These are phyloP conservation scores for Dromococcyx pavoninus DNA, from an alignment of 2,797 vertebrate genomes.

Conservation along the genomic window DNA sequence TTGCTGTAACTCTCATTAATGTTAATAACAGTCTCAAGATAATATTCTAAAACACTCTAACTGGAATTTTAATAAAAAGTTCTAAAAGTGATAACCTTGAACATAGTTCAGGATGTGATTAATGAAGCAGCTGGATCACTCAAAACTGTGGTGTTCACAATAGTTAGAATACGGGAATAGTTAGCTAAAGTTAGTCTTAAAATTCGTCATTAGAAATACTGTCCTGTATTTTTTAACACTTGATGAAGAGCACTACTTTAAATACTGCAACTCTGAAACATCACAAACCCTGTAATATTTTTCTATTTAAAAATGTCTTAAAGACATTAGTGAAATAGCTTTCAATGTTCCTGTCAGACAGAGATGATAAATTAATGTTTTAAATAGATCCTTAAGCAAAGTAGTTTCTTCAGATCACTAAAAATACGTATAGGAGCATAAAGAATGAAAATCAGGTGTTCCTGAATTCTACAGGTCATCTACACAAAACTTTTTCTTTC, in stretches of 20 bases:
- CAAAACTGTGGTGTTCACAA: background rate
- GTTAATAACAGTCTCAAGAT: background rate
- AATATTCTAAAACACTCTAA: background rate
- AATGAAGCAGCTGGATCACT: background rate
- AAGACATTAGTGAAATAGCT: background rate
- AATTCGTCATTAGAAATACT: background rate
- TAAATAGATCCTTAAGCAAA: no score
- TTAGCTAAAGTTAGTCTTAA: background rate
- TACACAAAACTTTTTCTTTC: background rate
- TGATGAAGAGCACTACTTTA: background rate
- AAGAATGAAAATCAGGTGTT: background rate
- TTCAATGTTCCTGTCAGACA: background rate
- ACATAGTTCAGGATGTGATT: background rate
- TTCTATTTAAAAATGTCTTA: background rate
- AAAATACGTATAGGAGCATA: background rate
- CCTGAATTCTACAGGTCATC: background rate
- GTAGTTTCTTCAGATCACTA: background rate
- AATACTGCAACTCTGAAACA: background rate
- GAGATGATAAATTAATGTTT: no score
- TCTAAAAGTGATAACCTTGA: background rate
- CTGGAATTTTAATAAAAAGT: background rate
- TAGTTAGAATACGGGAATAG: background rate
- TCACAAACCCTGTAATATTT: background rate
- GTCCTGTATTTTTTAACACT: background rate
- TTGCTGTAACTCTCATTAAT: background rate